Evolutionary conservation across 2,113 vertebrate genomes (phyloP).

Genomic region (Cephalophus harveyi): DNA sequence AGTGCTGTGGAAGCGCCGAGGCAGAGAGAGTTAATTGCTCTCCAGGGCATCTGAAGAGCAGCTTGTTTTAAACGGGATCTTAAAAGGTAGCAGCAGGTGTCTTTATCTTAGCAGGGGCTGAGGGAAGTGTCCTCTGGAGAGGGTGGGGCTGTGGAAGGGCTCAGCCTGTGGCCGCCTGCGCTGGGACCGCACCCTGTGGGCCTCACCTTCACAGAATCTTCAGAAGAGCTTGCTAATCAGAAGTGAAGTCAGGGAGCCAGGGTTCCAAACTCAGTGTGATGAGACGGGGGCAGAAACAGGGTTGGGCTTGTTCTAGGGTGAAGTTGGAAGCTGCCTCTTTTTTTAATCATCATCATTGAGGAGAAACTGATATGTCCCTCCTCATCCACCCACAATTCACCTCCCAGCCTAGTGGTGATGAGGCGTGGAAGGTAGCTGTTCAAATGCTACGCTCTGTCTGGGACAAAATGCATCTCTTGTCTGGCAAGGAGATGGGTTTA

Average conservation of each 20-base stretch:
- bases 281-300: background rate
- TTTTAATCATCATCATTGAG: background rate
- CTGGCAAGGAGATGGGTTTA: background rate
- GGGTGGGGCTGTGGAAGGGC: background rate
- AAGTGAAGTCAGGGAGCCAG: background rate
- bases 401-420: background rate
- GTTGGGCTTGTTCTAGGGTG: background rate
- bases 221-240: background rate
- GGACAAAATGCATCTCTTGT: background rate
- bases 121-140: background rate
- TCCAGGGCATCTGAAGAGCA: background rate
- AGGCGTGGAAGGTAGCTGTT: background rate
- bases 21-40: background rate
- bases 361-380: background rate
- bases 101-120: background rate
- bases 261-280: background rate
- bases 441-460: background rate
- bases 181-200: background rate
- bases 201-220: background rate
- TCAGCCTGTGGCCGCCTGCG: background rate
- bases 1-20: background rate
- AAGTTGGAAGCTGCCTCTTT: background rate
- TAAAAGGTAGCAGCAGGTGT: background rate
- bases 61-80: background rate
- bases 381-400: rapidly evolving